Percentiles rank a stretch among this genome's conserved stretches.
These are phyloP conservation scores for Drosophila bocqueti DNA, from an alignment of 1,140 invertebrate species.

Conservation along the genomic window DNA sequence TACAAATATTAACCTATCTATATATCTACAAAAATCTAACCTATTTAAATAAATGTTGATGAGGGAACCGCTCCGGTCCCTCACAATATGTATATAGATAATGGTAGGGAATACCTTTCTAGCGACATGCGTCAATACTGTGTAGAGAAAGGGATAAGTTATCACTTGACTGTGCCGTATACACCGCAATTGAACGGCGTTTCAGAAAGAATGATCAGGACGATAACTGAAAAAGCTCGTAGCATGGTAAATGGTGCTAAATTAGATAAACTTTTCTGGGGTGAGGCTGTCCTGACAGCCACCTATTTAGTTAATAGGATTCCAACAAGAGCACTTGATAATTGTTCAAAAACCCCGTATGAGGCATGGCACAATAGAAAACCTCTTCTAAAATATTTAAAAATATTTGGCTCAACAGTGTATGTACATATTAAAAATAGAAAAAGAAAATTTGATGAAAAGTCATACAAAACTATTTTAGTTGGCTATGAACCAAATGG, in stretches of 20 bases:
- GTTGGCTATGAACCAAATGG: constrained; percentile 19
- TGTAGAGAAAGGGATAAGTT: too few species aligned
- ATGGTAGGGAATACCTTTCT: too few species aligned
- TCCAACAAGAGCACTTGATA: constrained; percentile 12
- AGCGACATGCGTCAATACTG: too few species aligned
- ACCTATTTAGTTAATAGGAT: constrained; percentile 22
- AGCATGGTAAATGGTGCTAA: constrained; percentile 5
- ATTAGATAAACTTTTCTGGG: constrained; percentile 17
- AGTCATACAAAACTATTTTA: not conserved
- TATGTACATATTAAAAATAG: constrained; percentile 2
- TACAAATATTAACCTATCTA: too few species aligned
- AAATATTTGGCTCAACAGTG: constrained; percentile 5
- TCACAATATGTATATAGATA: too few species aligned
- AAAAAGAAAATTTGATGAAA: constrained; percentile 9
- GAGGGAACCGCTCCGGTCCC: too few species aligned
- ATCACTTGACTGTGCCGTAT: too few species aligned
- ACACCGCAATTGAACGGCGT: not conserved
- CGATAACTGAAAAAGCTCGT: not conserved
- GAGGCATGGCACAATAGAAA: too few species aligned
- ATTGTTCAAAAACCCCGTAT: not conserved
- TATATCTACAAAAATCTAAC: too few species aligned
- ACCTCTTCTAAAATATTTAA: too few species aligned
- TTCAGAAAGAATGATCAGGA: not conserved
- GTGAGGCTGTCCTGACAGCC: constrained; percentile 17
- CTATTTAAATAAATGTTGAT: too few species aligned